Conservation (phyloP, 2,888 invertebrate species). For the Clivina fossor region DNA sequence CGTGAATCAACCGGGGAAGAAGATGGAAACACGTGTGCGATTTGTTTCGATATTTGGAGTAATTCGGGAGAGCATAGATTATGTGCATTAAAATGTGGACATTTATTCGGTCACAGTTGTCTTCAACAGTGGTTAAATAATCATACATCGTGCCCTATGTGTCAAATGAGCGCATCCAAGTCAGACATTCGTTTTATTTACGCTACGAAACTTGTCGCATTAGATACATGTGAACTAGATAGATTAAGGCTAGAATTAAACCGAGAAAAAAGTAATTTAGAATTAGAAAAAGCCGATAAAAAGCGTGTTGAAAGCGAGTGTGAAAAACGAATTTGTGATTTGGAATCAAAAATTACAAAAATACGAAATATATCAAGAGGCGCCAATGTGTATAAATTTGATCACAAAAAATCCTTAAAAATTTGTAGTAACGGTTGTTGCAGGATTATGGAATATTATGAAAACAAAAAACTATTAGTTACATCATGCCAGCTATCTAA, state of each 20-base stretch:
- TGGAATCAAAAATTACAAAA: no score
- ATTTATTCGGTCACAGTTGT: slow-evolving; percentile 84
- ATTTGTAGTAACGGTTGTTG: slow-evolving; percentile 72
- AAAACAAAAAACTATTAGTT: no score
- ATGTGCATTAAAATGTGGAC: slow-evolving; percentile 88
- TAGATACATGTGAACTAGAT: slow-evolving; percentile 79
- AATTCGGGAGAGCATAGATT: slow-evolving; percentile 84
- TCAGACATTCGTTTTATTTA: slow-evolving; percentile 78
- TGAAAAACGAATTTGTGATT: no score
- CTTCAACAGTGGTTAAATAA: slow-evolving; percentile 72
- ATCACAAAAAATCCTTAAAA: slow-evolving; percentile 66
- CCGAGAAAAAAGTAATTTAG: slow-evolving; percentile 58
- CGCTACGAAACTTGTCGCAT: slow-evolving; percentile 71
- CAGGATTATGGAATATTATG: slow-evolving; percentile 74
- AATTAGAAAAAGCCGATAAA: no score
- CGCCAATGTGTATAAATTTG: no score
- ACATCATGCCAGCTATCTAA: no score
- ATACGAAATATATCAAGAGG: no score
- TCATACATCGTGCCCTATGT: slow-evolving; percentile 78
- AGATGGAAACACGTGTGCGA: slow-evolving; percentile 77
- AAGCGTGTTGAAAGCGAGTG: no score
- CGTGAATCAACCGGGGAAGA: no score
- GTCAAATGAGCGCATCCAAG: slow-evolving; percentile 71
- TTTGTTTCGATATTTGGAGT: slow-evolving; percentile 87
- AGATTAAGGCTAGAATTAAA: slow-evolving; percentile 64